Percentiles rank a stretch among this genome's conserved stretches.
Conservation (phyloP, 2,113 vertebrate genomes). For the Psammodynastes pulverulentus region DNA sequence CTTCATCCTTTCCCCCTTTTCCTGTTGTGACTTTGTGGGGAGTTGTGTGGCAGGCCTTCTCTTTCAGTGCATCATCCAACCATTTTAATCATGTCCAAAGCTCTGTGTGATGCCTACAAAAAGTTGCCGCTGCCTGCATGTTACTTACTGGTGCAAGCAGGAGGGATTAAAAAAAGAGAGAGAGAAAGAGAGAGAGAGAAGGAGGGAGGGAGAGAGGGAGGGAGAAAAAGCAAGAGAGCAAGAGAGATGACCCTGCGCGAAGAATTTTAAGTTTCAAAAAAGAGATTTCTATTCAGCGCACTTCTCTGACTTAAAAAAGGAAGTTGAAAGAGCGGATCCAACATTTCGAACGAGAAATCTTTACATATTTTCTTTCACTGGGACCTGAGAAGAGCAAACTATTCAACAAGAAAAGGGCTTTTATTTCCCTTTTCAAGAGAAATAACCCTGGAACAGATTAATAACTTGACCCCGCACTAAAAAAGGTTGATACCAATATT, state of each 20-base stretch:
- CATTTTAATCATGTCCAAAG: slow-evolving; percentile 75
- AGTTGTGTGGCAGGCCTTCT: slow-evolving; percentile 68
- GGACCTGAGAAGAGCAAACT: slow-evolving; percentile 69
- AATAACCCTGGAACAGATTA: slow-evolving; percentile 69
- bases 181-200: slow-evolving; percentile 52
- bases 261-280: slow-evolving; percentile 75
- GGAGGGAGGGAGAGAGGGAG: slow-evolving; percentile 52
- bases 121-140: slow-evolving; percentile 62
- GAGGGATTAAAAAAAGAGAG: slow-evolving; percentile 51
- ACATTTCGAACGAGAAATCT: slow-evolving; percentile 70
- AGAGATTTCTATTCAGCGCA: slow-evolving; percentile 71
- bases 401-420: slow-evolving; percentile 65
- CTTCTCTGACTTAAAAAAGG: slow-evolving; percentile 73
- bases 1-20: slow-evolving; percentile 66
- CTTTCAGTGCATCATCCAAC: slow-evolving; percentile 67
- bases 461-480: slow-evolving; percentile 61
- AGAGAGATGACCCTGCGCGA: slow-evolving; percentile 64
- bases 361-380: slow-evolving; percentile 74
- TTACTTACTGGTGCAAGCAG: slow-evolving; percentile 68
- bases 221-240: slow-evolving; percentile 58
- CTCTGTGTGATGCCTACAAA: slow-evolving; percentile 62
- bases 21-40: slow-evolving; percentile 69
- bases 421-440: slow-evolving; percentile 70
- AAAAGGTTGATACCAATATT: slow-evolving; percentile 59
- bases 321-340: slow-evolving; percentile 72